phyloP scores from a whole-genome alignment of 1,140 invertebrate species.

The Geopemphigus sp. region DNA sequence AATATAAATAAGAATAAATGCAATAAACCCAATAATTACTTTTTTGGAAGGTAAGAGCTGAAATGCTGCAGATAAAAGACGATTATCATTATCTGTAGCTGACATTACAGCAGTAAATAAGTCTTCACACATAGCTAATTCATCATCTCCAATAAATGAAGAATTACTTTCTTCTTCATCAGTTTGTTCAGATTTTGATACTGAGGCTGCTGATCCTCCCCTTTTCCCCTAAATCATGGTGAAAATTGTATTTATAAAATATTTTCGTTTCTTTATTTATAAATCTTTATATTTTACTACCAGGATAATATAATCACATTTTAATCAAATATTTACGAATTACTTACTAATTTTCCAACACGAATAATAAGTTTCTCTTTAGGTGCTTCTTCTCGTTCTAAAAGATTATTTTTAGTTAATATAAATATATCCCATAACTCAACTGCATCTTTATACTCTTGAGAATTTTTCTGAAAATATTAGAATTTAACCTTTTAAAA shows the following conservation, averaged over 20 bases:
- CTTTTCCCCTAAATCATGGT: conserved; percentile 25
- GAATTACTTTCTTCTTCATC: conserved; percentile 52
- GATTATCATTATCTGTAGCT: conserved; percentile 73
- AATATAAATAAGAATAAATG: no score
- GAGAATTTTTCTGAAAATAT: conserved; percentile 65
- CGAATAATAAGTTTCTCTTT: conserved; percentile 64
- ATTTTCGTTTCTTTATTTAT: no score
- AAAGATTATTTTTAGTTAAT: conserved; percentile 60
- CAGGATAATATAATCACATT: not conserved
- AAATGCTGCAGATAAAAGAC: conserved; percentile 78
- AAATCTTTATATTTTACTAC: no score
- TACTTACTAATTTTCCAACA: conserved; percentile 59
- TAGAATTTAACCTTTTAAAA: not conserved
- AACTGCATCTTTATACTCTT: conserved; percentile 87
- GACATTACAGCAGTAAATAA: conserved; percentile 79
- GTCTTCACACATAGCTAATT: conserved; percentile 70
- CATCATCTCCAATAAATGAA: conserved; percentile 62
- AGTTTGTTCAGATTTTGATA: conserved; percentile 43
- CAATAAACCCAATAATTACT: no score
- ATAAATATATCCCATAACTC: conserved; percentile 85
- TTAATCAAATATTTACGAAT: not conserved
- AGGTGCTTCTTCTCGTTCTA: conserved; percentile 57
- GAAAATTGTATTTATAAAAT: not conserved
- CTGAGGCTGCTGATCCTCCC: conserved; percentile 33
- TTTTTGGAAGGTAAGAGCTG: conserved; percentile 87